Base-by-base conservation (phyloP, 2,888 invertebrate species). In the Chorisops tibialis region DNA sequence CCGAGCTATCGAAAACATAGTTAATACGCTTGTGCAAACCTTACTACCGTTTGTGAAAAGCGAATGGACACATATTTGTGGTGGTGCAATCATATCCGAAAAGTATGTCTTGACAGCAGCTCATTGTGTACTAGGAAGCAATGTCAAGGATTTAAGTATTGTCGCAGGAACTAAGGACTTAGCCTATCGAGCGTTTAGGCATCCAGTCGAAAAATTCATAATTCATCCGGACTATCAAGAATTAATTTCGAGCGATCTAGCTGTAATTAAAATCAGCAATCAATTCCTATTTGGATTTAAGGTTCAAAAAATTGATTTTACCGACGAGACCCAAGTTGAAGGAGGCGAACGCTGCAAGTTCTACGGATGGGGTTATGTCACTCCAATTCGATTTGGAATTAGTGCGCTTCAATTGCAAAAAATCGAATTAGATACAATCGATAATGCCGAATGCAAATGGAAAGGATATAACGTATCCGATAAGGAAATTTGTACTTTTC, bases 341-440 rank as follows among this genome's bases (percentile, higher is more conserved):
- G 21, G 9, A n/a, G 59, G 48, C 2, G 35, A 16, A n/a, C 3
- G 30, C 2, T 59, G 56, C 30, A 56, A 37, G n/a, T 48, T 59
- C 22, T 59, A 19, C 22, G 59, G 59, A 38, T 59, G 59, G 59
- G 59, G 59, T 5, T 48, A 59, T n/a, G 14, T 48, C 14, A 48
- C 59, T 14, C 48, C 59, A 7, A 30, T 59, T 21, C 38, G 38
- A 9, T 18, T 59, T 48, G 59, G 59, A 19, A n/a, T 59, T 18
- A 38, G 37, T 22, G 48, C 59, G 4, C 45, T 56, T 35, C 43
- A 47, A 12, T 38, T 59, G 38, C 47, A 59, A 21, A 47, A 24
- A 59, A 47, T 59, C 19, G 48, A 59, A 21, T 24, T 59, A 48
- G 48, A 47, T 38, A 38, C 38, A 3, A 47, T 59, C 12, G n/a